These are phyloP conservation scores for Apamea anceps DNA, from an alignment of 2,888 invertebrate species.

Conservation along the genomic window DNA sequence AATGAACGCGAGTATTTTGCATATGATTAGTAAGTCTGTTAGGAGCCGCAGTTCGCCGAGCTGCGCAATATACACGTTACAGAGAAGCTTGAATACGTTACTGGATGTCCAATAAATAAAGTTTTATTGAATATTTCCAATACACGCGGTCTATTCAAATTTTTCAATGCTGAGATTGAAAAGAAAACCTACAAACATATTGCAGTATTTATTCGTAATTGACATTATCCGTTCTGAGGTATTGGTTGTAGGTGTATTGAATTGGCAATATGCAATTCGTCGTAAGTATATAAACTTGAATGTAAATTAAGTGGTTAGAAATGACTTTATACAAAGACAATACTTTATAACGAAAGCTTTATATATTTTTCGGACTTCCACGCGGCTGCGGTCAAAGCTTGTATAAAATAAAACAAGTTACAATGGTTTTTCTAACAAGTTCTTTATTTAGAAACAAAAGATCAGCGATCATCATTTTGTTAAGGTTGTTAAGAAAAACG, in stretches of 20 bases:
- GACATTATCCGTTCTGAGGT: conserved; percentile 15
- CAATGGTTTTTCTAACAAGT: conserved; percentile 38
- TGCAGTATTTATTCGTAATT: conserved; percentile 29
- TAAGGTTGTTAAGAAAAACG: conserved; percentile 50
- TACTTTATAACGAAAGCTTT: background rate
- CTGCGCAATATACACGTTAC: conserved; percentile 45
- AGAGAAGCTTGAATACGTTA: conserved; percentile 47
- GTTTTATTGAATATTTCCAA: conserved; percentile 55
- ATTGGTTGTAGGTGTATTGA: conserved; percentile 3
- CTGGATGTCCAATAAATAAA: conserved; percentile 58
- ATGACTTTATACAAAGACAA: background rate
- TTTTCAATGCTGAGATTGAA: conserved; percentile 45
- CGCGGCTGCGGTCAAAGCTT: background rate
- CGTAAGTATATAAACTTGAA: conserved; percentile 11
- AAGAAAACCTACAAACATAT: conserved; percentile 39
- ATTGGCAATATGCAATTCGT: conserved; percentile 22
- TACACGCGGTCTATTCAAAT: conserved; percentile 35
- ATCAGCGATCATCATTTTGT: conserved; percentile 42
- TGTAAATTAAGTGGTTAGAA: background rate
- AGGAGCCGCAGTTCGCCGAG: conserved; percentile 41
- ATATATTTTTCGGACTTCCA: background rate
- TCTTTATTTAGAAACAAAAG: conserved; percentile 56
- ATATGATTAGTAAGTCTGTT: conserved; percentile 67
- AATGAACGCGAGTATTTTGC: conserved; percentile 62
- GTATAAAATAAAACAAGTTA: conserved; percentile 29